Evolutionary conservation across 2,888 invertebrate species (phyloP), one percentile per base, ranked within the genome.

Genomic region (Lamellibrachia satsuma): DNA sequence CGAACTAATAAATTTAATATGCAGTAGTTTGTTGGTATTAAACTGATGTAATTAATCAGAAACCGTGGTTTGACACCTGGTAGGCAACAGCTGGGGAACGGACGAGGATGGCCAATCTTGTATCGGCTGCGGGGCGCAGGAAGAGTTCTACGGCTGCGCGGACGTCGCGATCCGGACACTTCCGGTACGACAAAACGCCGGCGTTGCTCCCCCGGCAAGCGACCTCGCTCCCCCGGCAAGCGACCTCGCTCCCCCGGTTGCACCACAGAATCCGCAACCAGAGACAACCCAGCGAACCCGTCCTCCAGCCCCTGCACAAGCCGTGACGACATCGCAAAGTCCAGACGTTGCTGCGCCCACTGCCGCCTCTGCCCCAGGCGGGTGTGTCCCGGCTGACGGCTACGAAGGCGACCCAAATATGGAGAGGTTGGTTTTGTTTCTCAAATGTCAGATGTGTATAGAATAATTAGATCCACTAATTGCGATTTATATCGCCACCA

Each of bases 81-180:
- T 90, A 94, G 94, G 94, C 15, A 94, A 94, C 93, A 93, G 93
- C 60, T 94, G 94, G 94, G 94, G 94, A 52, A 60, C 11, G 11
- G 94, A 93, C 52, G 91, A 39, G 3, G 92, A 90, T 15, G 93
- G 94, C 9, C 52, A 15, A 15, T 91, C 91, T 1, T 94, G 94
- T 91, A 93, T 93, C 0, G 94, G 94, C 57, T 94, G 94, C 90
- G 94, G 94, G 15, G 93, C 93, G 22, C 94, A 94, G 92, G 94
- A 94, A 90, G 93, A 94, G 91, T 94, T 94, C 92, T 94, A 94
- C 92, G 94, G 93, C 22, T 94, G 94, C 92, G 90, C 94, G 3
- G 94, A 94, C 91, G 91, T 94, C n/a, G 92, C 94, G n/a, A 94
- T 94, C 39, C 90, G 39, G 39, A 52, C 22, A 92, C 7, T 55